Evolutionary conservation across 2,113 vertebrate genomes (phyloP).

Genomic region (Aviceda subcristata): DNA sequence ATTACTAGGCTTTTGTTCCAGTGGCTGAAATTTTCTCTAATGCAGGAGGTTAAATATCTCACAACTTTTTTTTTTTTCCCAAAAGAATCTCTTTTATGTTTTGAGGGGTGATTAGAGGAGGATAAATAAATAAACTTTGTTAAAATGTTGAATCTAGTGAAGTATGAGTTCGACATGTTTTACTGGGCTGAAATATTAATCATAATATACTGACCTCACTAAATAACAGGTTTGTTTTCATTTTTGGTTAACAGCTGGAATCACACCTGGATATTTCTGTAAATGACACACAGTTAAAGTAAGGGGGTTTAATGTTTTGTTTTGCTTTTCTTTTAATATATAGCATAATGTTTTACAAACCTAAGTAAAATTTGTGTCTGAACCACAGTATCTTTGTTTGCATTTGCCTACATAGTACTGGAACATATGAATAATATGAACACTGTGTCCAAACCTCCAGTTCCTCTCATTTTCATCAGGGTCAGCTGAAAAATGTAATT

Average conservation of each 20-base stretch:
- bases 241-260: conserved; percentile 72
- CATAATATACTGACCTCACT: neutral
- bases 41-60: neutral
- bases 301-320: neutral
- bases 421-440: neutral
- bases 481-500: neutral
- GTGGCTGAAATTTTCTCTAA: neutral
- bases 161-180: neutral
- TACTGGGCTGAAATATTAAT: neutral
- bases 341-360: neutral
- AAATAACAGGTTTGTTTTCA: neutral
- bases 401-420: neutral
- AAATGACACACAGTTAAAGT: conserved; percentile 66
- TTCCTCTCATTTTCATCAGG: neutral
- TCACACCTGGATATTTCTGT: conserved; percentile 73
- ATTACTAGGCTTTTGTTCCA: neutral
- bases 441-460: neutral
- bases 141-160: neutral
- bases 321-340: neutral
- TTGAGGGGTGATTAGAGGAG: neutral
- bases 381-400: neutral
- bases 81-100: neutral
- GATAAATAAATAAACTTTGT: neutral
- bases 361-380: neutral
- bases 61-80: neutral